Conservation (phyloP, 1,140 invertebrate genomes). For the Chelonus insularis region DNA sequence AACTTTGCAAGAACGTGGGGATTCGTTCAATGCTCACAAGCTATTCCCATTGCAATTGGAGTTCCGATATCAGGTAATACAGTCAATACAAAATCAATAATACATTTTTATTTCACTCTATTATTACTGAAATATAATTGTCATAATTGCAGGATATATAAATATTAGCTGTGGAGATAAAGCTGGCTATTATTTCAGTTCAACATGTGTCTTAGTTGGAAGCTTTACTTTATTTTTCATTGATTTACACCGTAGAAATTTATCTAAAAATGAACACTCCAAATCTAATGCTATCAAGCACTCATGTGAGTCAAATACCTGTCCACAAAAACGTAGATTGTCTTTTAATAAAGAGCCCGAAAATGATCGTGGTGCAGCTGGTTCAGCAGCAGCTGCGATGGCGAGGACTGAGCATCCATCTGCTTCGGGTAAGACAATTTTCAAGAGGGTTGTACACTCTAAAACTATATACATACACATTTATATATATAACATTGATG, state of each 20-base stretch:
- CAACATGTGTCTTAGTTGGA: slow-evolving; percentile 74
- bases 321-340: slow-evolving; percentile 62
- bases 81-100: too few species aligned
- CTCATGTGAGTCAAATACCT: slow-evolving; percentile 63
- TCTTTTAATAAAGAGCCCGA: slow-evolving; percentile 67
- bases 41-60: slow-evolving; percentile 82
- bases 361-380: slow-evolving; percentile 58
- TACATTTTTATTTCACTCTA: too few species aligned
- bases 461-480: too few species aligned
- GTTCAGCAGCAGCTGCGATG: slow-evolving; percentile 56
- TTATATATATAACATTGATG: too few species aligned
- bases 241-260: slow-evolving; percentile 73
- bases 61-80: slow-evolving; percentile 84
- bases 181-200: slow-evolving; percentile 81
- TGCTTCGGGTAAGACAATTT: slow-evolving; percentile 37
- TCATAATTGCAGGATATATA: slow-evolving; percentile 68
- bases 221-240: slow-evolving; percentile 78
- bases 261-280: slow-evolving; percentile 70
- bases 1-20: slow-evolving; percentile 89
- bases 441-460: slow-evolving; percentile 5
- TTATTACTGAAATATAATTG: background rate
- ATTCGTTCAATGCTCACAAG: slow-evolving; percentile 86
- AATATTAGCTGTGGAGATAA: slow-evolving; percentile 74
- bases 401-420: slow-evolving; percentile 47
- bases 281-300: slow-evolving; percentile 63